Evolutionary conservation across 2,797 vertebrate species (phyloP), one percentile per base, ranked within the genome.

Genomic region (Propithecus perrieri): DNA sequence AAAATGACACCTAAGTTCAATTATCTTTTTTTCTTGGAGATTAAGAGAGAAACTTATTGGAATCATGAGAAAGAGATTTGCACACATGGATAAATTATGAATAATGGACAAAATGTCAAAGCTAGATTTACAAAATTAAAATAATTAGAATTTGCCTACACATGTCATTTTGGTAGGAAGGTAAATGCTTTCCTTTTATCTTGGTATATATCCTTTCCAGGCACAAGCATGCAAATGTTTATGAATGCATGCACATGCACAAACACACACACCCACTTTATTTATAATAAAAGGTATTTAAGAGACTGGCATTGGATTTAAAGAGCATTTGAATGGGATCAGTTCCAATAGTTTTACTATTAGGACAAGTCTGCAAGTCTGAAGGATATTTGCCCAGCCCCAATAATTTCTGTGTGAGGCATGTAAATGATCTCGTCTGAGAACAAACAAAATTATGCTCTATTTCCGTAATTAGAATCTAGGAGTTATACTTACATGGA

Each of bases 381-480:
- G 65, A 81, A 67, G 4, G 24, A 48, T 76, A 55, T 76, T 88
- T 90, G 4, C n/a, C 48, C 20, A 65, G 8, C 41, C 9, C 1
- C 17, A 35, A 59, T 4, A 79, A 65, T 76, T 94, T 98, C 79
- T 89, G 35, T 46, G 24, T 78, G 10, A 89, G 30, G 53, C 55
- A 90, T 85, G 28, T 95, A 81, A 93, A 50, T 88, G 41, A 85
- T 93, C 11, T 38, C 50, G 20, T 85, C 43, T 84, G 71, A 93
- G 30, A 86, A 87, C 57, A 95, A 97, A 92, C 61, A 76, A 67
- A 89, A 95, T 59, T 93, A 74, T 75, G 7, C 15, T 88, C 38
- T 80, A 7, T 94, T 93, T 96, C 80, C 28, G 2, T 89, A 96
- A 89, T 94, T 78, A 90, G 81, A 86, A 63, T n/a, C 5, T 85